Evolutionary conservation across 2,113 vertebrate genomes (phyloP), one percentile per base, ranked within the genome.

Genomic region (Notiomystis cincta): DNA sequence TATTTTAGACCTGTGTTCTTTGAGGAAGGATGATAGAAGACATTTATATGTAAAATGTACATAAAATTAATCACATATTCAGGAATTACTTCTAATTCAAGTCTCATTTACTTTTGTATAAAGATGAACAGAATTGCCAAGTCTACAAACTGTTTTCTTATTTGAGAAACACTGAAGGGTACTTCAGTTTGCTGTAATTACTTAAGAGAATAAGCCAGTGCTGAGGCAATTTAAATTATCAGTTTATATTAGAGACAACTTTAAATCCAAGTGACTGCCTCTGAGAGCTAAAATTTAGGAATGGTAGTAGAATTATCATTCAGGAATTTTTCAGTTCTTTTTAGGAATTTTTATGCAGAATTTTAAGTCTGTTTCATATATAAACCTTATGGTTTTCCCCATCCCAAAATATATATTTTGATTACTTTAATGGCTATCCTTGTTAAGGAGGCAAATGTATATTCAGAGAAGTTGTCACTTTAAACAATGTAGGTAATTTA

Each of bases 161-260:
- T 76, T 88, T 94, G 67, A 92, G 85, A 75, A 92, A 83, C 51
- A 66, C n/a, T 92, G 62, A 90, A 90, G 54, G 28, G 48, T 90
- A 47, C 47, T 95, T 89, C 51, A 67, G 47, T 75, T 92, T 87
- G 21, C 71, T 80, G 27, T 83, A 88, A 89, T 86, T 84, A 69
- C 48, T 90, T 88, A 69, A 82, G 50, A 93, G 71, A 82, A 65
- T 86, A 86, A 65, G 38, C 16, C 54, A 70, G 13, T 87, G 16
- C 45, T 83, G 42, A 95, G 56, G 50, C 64, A 88, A 69, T 94
- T 88, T 92, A 70, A 85, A 57, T 65, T 80, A 80, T 73, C 60
- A n/a, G 17, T 75, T 86, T 92, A 23, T 88, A 75, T 70, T 89
- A 47, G 7, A 75, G 44, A 69, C 50, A 57, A 69, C n/a, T 90